Conservation (phyloP, 2,797 vertebrate genomes). For the Rhabdomys pumilio region DNA sequence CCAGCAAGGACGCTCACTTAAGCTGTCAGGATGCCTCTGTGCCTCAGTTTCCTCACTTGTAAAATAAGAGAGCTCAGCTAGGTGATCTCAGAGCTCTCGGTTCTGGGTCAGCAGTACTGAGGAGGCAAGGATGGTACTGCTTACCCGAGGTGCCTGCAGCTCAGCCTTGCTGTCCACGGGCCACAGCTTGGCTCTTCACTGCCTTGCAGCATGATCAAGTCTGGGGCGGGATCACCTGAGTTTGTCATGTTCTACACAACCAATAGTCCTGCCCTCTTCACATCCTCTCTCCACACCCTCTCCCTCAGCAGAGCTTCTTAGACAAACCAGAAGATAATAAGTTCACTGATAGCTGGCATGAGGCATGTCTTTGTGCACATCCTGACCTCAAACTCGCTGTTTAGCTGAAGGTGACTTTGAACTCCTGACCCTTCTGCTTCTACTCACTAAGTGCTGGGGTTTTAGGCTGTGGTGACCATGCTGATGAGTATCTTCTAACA, state of each 20-base stretch:
- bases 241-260: not conserved
- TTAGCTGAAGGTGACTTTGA: not conserved
- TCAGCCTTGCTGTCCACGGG: not conserved
- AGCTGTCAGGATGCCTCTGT: constrained; percentile 4
- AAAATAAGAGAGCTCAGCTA: constrained; percentile 10
- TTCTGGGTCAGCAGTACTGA: not conserved
- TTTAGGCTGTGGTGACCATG: not conserved
- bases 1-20: not conserved
- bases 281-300: not conserved
- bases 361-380: not conserved
- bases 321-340: not conserved
- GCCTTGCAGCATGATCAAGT: not conserved
- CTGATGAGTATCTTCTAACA: constrained; percentile 49
- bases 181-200: not conserved
- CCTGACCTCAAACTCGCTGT: not conserved
- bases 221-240: not conserved
- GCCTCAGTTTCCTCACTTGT: constrained; percentile 51
- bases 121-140: not conserved
- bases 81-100: not conserved
- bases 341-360: not conserved
- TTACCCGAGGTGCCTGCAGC: not conserved
- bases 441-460: not conserved
- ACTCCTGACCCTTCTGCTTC: not conserved
- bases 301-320: not conserved
- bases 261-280: not conserved